These are phyloP conservation scores for Muscina levida DNA, from an alignment of 2,888 invertebrate genomes.

Conservation along the genomic window DNA sequence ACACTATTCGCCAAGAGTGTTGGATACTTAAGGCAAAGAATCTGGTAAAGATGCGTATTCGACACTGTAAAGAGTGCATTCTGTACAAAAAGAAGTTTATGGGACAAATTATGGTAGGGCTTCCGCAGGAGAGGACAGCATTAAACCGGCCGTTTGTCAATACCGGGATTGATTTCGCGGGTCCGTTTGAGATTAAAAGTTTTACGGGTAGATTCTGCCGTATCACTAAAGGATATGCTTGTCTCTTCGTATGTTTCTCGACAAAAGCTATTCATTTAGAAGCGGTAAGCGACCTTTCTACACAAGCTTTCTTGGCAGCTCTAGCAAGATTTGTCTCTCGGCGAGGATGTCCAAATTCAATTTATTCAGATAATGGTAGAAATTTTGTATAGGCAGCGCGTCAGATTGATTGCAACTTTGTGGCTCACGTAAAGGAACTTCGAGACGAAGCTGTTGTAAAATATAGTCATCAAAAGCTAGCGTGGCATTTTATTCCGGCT, in stretches of 20 bases:
- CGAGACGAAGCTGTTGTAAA: too few relatives aligned
- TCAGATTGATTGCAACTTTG: too few relatives aligned
- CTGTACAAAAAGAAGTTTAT: background rate
- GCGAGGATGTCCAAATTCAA: too few relatives aligned
- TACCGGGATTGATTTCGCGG: background rate
- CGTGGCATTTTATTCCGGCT: conserved; percentile 22
- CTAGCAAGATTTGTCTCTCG: too few relatives aligned
- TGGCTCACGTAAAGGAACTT: too few relatives aligned
- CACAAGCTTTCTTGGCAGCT: too few relatives aligned
- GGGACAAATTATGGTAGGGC: background rate
- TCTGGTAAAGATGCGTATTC: background rate
- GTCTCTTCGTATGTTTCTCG: too few relatives aligned
- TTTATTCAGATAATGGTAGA: conserved; percentile 41
- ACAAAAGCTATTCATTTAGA: conserved; percentile 39
- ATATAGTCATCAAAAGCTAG: background rate
- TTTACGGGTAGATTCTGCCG: background rate
- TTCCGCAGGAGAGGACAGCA: background rate
- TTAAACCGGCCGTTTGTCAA: background rate
- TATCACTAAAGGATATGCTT: background rate
- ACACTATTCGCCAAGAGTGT: conserved; percentile 10
- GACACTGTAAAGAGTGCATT: background rate
- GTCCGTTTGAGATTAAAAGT: background rate
- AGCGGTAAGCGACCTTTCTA: conserved; percentile 19
- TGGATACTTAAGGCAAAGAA: background rate
- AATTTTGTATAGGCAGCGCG: conserved; percentile 17